Percentiles rank a stretch among this genome's conserved stretches.
Conservation (phyloP, 2,888 invertebrate species). For the Sinopyrophorus schimmeli region DNA sequence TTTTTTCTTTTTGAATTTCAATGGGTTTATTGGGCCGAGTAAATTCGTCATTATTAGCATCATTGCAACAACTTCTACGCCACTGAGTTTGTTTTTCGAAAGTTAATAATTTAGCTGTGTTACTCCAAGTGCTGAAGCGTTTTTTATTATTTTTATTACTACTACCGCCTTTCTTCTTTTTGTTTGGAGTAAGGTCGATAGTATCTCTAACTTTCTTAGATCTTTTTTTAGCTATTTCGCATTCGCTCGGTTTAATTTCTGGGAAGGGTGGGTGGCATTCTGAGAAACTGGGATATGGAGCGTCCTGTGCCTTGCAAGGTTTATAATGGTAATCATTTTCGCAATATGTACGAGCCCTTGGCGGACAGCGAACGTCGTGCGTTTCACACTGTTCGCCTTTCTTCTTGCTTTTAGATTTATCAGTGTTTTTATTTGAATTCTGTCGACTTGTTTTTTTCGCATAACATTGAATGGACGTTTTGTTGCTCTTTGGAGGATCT, state of each 20-base stretch:
- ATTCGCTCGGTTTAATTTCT: slow-evolving; percentile 25
- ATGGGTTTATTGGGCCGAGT: no score
- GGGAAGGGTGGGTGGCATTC: slow-evolving; percentile 33
- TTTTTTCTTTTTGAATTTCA: no score
- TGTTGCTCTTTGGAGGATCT: no score
- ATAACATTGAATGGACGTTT: no score
- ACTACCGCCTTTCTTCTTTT: slow-evolving; percentile 8
- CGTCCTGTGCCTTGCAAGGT: slow-evolving; percentile 22
- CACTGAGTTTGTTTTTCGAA: neutral
- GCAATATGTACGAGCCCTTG: slow-evolving; percentile 20
- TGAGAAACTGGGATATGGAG: slow-evolving; percentile 35
- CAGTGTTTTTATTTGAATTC: no score
- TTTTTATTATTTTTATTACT: slow-evolving; percentile 2
- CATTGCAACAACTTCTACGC: neutral
- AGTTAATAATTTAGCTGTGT: neutral
- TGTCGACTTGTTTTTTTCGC: no score
- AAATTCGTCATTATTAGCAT: no score
- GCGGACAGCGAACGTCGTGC: slow-evolving; percentile 19
- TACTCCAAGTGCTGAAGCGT: slow-evolving; percentile 2
- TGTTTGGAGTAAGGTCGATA: neutral
- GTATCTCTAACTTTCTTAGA: no score
- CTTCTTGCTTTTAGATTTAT: no score
- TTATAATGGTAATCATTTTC: neutral
- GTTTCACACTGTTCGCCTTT: slow-evolving; percentile 1
- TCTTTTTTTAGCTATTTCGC: slow-evolving; percentile 2